phyloP scores from a whole-genome alignment of 2,888 invertebrate species.

The Abrostola triplasia region DNA sequence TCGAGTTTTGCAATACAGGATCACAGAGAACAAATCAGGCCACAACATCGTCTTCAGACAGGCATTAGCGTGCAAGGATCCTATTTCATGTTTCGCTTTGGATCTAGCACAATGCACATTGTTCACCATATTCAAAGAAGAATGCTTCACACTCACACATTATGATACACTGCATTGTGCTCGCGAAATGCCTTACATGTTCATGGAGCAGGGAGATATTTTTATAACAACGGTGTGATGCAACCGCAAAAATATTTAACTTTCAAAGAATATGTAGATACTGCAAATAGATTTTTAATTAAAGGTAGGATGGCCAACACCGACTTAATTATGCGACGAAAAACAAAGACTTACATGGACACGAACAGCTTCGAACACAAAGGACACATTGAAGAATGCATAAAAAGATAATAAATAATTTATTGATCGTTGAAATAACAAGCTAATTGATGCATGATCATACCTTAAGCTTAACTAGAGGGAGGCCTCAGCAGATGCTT shows the following conservation, averaged over 20 bases:
- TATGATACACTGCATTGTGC: constrained; percentile 76
- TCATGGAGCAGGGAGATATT: constrained; percentile 53
- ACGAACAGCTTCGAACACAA: too few relatives aligned
- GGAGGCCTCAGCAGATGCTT: constrained; percentile 46
- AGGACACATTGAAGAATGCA: too few relatives aligned
- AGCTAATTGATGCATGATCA: not conserved
- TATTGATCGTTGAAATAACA: too few relatives aligned
- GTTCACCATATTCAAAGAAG: constrained; percentile 74
- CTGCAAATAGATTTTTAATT: too few relatives aligned
- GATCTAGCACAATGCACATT: constrained; percentile 81
- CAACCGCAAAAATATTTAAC: too few relatives aligned
- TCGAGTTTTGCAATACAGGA: not conserved
- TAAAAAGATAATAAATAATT: too few relatives aligned
- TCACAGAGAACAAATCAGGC: constrained; percentile 7
- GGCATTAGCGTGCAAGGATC: constrained; percentile 58
- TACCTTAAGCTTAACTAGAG: constrained; percentile 4
- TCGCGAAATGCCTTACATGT: constrained; percentile 64
- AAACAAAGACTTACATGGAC: too few relatives aligned
- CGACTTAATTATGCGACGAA: too few relatives aligned
- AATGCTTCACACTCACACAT: constrained; percentile 69
- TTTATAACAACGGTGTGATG: constrained; percentile 19
- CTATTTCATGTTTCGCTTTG: constrained; percentile 70
- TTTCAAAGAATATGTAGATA: too few relatives aligned
- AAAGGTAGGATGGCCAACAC: too few relatives aligned
- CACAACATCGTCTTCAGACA: constrained; percentile 10